A percentile compares a stretch with the other conserved stretches of the same genome.
Evolutionary conservation across 1,140 invertebrate species (phyloP).

Genomic region (Sarcophaga peregrina): DNA sequence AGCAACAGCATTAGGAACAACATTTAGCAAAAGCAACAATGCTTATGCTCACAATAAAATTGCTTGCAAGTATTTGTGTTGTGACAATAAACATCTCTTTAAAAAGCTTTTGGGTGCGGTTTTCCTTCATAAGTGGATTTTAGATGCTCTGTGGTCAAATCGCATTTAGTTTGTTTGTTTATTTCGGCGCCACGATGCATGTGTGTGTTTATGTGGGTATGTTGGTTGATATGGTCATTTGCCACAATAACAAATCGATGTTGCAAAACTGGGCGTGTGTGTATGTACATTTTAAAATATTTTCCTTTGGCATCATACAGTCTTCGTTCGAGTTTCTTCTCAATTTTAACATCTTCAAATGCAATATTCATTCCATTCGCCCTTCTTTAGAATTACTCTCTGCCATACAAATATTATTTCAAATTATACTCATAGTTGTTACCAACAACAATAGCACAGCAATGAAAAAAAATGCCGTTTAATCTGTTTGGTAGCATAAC

Average conservation of each 20-base stretch:
- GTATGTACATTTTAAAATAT: not conserved
- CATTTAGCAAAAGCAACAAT: not conserved
- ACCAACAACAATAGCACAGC: not conserved
- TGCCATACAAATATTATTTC: too few species aligned
- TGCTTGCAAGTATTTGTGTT: not conserved
- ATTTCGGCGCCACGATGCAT: not conserved
- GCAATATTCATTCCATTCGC: too few species aligned
- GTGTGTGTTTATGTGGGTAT: not conserved
- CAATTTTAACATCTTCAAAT: too few species aligned
- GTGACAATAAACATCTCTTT: slow-evolving; percentile 8
- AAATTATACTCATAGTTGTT: not conserved
- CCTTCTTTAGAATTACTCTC: too few species aligned
- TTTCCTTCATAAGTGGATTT: slow-evolving; percentile 15
- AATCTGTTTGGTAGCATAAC: not conserved
- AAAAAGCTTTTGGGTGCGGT: slow-evolving; percentile 26
- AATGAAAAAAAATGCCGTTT: not conserved
- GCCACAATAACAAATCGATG: slow-evolving; percentile 17
- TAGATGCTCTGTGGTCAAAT: slow-evolving; percentile 16
- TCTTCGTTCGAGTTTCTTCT: too few species aligned
- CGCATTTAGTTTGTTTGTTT: slow-evolving; percentile 14
- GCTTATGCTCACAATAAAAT: too few species aligned
- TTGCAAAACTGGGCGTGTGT: not conserved
- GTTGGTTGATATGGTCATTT: not conserved
- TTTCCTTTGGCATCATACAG: too few species aligned
- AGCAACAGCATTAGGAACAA: not conserved